These are phyloP conservation scores for Platyrinchus mystaceus DNA, from an alignment of 2,797 vertebrate species.

Conservation along the genomic window DNA sequence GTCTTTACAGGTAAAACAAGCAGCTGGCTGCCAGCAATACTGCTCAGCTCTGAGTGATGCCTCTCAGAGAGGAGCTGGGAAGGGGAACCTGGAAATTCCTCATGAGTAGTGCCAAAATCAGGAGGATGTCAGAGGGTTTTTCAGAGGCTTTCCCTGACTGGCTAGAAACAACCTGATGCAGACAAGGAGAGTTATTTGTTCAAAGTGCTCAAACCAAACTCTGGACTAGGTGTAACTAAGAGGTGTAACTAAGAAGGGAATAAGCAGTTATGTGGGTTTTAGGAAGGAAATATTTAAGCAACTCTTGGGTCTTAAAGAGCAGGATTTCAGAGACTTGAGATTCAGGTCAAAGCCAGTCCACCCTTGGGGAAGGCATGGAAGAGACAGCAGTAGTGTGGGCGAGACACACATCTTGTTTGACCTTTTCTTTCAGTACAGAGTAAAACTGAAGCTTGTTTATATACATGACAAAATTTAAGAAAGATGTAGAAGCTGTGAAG, in stretches of 20 bases:
- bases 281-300: background rate
- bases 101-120: fast-evolving
- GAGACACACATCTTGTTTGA: background rate
- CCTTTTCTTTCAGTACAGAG: background rate
- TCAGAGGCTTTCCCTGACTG: background rate
- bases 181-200: background rate
- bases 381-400: background rate
- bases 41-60: background rate
- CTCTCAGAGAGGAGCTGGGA: background rate
- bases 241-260: background rate
- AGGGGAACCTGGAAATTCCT: background rate
- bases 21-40: background rate
- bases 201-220: background rate
- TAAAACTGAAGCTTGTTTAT: background rate
- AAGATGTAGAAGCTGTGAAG: background rate
- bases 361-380: background rate
- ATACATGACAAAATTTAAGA: background rate
- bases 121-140: background rate
- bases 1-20: background rate
- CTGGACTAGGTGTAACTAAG: background rate
- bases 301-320: background rate
- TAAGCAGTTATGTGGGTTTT: background rate
- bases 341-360: background rate
- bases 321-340: background rate
- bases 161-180: background rate